These are phyloP conservation scores for Cryptosula pallasiana DNA, from an alignment of 2,888 invertebrate genomes.

Conservation along the genomic window DNA sequence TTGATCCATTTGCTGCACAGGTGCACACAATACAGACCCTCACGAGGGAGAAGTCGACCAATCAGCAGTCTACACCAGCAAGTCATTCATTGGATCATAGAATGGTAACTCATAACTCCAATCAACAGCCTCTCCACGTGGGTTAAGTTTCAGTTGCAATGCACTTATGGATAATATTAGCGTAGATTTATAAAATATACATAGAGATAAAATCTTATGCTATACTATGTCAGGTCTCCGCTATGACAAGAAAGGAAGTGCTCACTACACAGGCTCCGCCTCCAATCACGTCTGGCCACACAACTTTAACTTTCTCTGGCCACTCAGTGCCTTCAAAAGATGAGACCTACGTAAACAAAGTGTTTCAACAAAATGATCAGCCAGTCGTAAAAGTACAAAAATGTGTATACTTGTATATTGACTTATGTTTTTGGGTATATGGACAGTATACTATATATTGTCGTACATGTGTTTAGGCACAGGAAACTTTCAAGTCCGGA, in stretches of 20 bases:
- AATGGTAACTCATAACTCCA: neutral
- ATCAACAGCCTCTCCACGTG: neutral
- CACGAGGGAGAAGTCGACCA: neutral
- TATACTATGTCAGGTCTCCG: neutral
- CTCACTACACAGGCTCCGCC: conserved; percentile 1
- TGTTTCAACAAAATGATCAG: conserved; percentile 12
- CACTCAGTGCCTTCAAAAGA: neutral
- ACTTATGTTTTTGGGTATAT: no score
- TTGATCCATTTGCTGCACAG: no score
- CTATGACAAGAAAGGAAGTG: neutral
- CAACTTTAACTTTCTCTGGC: neutral
- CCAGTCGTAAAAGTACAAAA: no score
- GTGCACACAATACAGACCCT: conserved; percentile 16
- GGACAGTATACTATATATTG: no score
- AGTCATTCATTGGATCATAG: neutral
- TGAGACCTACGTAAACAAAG: conserved; percentile 19
- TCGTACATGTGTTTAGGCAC: neutral
- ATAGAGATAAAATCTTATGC: neutral
- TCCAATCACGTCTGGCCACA: conserved; percentile 4
- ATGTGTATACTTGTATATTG: no score
- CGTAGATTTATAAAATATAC: neutral
- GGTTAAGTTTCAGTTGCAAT: no score
- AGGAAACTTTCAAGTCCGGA: conserved; percentile 15
- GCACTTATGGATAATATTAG: neutral
- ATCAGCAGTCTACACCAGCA: neutral